Base-by-base conservation (phyloP, 1,140 invertebrate species). In the Gyrodactylus salaris region DNA sequence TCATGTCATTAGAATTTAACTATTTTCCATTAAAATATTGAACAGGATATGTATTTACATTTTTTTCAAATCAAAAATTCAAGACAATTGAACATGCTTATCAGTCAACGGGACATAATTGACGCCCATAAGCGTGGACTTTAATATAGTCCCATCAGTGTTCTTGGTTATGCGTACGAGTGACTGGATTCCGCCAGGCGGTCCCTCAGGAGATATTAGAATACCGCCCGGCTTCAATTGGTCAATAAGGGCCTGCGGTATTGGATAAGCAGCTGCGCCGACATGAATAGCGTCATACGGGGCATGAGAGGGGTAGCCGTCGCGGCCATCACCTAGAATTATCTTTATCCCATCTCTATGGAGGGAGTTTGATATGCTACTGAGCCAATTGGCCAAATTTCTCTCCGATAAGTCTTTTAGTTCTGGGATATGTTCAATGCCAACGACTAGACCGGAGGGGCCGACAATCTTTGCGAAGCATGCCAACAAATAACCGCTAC, bases 31-130 rank as follows among this genome's bases (percentile, higher is more conserved):
- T n/a, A n/a, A n/a, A n/a, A n/a, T n/a, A n/a, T n/a, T n/a, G n/a
- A n/a, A n/a, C n/a, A n/a, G n/a, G n/a, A n/a, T n/a, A n/a, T n/a
- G n/a, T n/a, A n/a, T n/a, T n/a, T n/a, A n/a, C n/a, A n/a, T n/a
- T n/a, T n/a, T n/a, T n/a, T n/a, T n/a, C n/a, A n/a, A n/a, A n/a
- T n/a, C n/a, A n/a, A n/a, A n/a, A n/a, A n/a, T n/a, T n/a, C n/a
- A n/a, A n/a, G n/a, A n/a, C n/a, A 69, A 84, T 77, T 90, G 88
- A 74, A 83, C 80, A 22, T 86, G 83, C 80, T 86, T 87, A 79
- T 93, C 91, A 1, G 93, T 97, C 20, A 98, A 83, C 0, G 93
- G 93, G 25, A 98, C 93, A 82, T 93, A 98, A 72, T 93, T 87
- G 0, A 98, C 94, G 27, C 89, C 89, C 88, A 97, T 94, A 0